Conservation (phyloP, 1,140 invertebrate species). For the Drosophila eugracilis region DNA sequence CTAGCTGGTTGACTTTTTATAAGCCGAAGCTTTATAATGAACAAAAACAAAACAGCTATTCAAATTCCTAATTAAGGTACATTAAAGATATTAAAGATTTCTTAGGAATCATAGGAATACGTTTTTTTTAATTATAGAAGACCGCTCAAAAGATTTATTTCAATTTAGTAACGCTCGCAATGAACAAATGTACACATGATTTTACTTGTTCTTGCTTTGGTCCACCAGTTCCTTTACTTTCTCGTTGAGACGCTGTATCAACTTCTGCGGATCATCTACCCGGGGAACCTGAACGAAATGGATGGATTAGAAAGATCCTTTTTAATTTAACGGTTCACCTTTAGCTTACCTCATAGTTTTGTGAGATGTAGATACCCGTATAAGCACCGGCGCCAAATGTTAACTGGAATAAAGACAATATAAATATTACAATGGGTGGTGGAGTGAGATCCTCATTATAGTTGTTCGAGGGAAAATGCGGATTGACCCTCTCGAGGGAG, state of each 20-base stretch:
- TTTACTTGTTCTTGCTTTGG: constrained; percentile 85
- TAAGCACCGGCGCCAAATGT: constrained; percentile 91
- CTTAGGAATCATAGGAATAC: too few species aligned
- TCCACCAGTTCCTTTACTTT: constrained; percentile 87
- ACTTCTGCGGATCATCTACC: constrained; percentile 91
- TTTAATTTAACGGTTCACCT: too few species aligned
- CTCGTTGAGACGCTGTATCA: constrained; percentile 88
- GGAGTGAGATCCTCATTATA: neutral
- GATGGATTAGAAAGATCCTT: neutral
- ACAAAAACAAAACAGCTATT: too few species aligned
- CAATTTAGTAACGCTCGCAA: constrained; percentile 7
- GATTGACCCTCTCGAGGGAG: neutral
- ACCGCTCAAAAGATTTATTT: constrained; percentile 7
- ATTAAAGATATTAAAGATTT: too few species aligned
- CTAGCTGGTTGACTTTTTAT: too few species aligned
- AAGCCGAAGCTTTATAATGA: too few species aligned
- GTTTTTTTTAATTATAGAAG: neutral
- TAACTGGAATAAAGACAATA: constrained; percentile 86
- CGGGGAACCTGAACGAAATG: constrained; percentile 88
- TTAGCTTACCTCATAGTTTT: constrained; percentile 93
- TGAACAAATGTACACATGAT: constrained; percentile 4
- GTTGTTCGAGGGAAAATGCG: neutral
- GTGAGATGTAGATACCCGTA: constrained; percentile 91
- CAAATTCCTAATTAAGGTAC: too few species aligned
- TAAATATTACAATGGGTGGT: constrained; percentile 2